Evolutionary conservation across 2,888 invertebrate genomes (phyloP).

Genomic region (Schrankia costaestrigalis): DNA sequence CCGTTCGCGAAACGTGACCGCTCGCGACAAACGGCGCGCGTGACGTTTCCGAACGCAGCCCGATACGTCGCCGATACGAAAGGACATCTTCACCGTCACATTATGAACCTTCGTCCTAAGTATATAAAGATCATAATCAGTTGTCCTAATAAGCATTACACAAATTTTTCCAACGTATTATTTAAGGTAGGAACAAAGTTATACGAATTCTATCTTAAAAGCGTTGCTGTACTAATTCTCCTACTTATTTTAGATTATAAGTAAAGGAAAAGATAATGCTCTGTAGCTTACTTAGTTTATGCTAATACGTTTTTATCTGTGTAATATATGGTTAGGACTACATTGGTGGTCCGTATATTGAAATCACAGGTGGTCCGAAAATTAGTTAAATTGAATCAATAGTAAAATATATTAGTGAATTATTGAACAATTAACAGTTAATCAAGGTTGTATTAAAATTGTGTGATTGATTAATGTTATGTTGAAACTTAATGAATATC

Average conservation of each 20-base stretch:
- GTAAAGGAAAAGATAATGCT: slow-evolving; percentile 1
- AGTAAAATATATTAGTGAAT: slow-evolving; percentile 6
- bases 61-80: slow-evolving; percentile 66
- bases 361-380: slow-evolving; percentile 5
- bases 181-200: slow-evolving; percentile 26
- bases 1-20: slow-evolving; percentile 70
- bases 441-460: slow-evolving; percentile 2
- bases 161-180: slow-evolving; percentile 25
- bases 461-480: background rate
- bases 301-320: slow-evolving; percentile 8
- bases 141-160: slow-evolving; percentile 10
- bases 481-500: too few species aligned
- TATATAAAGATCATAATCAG: slow-evolving; percentile 16
- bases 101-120: slow-evolving; percentile 31
- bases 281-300: slow-evolving; percentile 4
- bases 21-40: slow-evolving; percentile 71
- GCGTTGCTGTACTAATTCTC: slow-evolving; percentile 27
- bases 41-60: slow-evolving; percentile 63
- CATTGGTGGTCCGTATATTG: slow-evolving; percentile 8
- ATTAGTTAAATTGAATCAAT: background rate
- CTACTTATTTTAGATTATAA: slow-evolving; percentile 12
- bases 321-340: slow-evolving; percentile 4
- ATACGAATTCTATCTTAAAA: slow-evolving; percentile 29
- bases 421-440: slow-evolving; percentile 5
- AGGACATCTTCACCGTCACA: slow-evolving; percentile 23